A percentile compares a stretch with the other conserved stretches of the same genome.
These are phyloP conservation scores for Patella caerulea DNA, from an alignment of 2,888 invertebrate genomes.

Conservation along the genomic window DNA sequence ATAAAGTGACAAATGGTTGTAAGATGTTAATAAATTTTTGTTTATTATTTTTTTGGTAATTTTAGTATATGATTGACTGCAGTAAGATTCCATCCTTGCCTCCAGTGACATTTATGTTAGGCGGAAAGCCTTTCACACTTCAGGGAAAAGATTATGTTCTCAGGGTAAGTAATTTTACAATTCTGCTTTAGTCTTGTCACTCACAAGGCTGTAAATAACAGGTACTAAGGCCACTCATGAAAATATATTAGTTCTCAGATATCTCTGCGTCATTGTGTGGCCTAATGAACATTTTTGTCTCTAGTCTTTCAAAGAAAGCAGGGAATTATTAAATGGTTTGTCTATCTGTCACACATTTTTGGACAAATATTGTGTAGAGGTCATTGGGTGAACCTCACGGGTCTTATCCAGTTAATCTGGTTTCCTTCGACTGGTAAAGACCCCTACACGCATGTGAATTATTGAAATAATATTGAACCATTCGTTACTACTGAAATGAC, in stretches of 20 bases:
- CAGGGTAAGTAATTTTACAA: constrained; percentile 75
- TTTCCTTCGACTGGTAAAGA: too few species aligned
- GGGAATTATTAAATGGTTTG: too few species aligned
- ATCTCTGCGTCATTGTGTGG: not conserved
- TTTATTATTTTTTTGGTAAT: constrained; percentile 28
- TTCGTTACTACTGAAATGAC: too few species aligned
- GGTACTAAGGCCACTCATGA: not conserved
- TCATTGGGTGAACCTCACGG: too few species aligned
- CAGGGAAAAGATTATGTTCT: constrained; percentile 90
- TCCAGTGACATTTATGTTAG: constrained; percentile 82
- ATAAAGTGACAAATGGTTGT: too few species aligned
- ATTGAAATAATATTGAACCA: too few species aligned
- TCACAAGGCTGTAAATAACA: not conserved
- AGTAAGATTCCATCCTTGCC: constrained; percentile 84
- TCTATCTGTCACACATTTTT: too few species aligned
- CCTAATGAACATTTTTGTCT: not conserved
- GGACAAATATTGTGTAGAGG: too few species aligned
- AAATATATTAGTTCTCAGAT: not conserved
- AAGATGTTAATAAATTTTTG: too few species aligned
- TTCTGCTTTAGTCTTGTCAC: not conserved
- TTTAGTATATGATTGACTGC: constrained; percentile 82
- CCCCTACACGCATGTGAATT: too few species aligned
- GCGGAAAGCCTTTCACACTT: constrained; percentile 83
- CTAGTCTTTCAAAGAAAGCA: too few species aligned
- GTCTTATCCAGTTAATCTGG: too few species aligned